These are phyloP conservation scores for Salminus brasiliensis DNA, from an alignment of 2,113 vertebrate genomes.

Conservation along the genomic window DNA sequence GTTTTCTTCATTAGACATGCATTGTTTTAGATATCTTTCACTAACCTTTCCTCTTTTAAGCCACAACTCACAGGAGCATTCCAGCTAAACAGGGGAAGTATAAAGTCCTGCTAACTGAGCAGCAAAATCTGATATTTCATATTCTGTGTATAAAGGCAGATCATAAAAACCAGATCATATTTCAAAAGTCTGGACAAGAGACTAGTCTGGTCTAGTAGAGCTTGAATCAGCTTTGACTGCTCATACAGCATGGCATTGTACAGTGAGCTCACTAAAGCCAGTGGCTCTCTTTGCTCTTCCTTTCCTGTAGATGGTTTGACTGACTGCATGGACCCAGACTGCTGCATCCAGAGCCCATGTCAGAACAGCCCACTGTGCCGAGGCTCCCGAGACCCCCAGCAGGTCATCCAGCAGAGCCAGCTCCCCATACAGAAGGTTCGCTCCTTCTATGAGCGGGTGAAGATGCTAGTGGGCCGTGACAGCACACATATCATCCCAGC, in stretches of 20 bases:
- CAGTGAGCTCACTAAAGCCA: not conserved
- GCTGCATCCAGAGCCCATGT: slow-evolving; percentile 95
- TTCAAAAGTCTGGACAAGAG: not conserved
- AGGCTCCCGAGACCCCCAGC: slow-evolving; percentile 92
- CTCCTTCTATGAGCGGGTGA: slow-evolving; percentile 97
- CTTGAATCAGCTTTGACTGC: slow-evolving; percentile 20
- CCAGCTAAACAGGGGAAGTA: not conserved
- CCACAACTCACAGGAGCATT: too few relatives aligned
- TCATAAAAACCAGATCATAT: not conserved
- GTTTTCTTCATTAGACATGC: not conserved
- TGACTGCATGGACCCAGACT: slow-evolving; percentile 98
- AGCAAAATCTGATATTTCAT: not conserved
- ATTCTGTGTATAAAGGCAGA: not conserved
- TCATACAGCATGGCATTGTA: not conserved
- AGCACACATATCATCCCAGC: slow-evolving; percentile 96
- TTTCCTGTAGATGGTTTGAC: slow-evolving; percentile 88
- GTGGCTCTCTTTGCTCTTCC: not conserved
- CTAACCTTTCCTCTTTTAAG: not conserved
- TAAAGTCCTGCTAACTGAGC: slow-evolving; percentile 1
- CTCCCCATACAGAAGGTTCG: slow-evolving; percentile 79
- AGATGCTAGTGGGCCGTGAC: slow-evolving; percentile 93
- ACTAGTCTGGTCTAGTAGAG: not conserved
- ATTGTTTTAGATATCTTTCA: not conserved
- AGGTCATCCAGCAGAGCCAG: slow-evolving; percentile 93
- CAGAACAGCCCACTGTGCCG: slow-evolving; percentile 94